A percentile compares a stretch with the other conserved stretches of the same genome.
Evolutionary conservation across 2,888 invertebrate genomes (phyloP).

Genomic region (Dasypogon diadema): DNA sequence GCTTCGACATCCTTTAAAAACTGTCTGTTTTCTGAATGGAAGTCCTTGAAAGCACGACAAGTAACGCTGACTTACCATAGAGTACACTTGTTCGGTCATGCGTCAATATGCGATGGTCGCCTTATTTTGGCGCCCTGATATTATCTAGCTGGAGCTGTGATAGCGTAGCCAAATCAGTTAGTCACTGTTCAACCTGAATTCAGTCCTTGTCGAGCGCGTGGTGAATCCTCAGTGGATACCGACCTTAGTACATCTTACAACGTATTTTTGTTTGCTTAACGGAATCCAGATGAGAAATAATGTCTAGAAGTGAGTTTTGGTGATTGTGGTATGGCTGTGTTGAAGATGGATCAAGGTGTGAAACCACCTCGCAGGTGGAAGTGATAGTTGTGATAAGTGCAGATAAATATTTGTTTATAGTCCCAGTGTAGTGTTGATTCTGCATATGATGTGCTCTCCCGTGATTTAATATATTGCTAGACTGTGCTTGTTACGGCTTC

Average conservation of each 20-base stretch:
- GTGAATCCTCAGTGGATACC: conserved; percentile 4
- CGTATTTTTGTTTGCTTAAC: conserved; percentile 24
- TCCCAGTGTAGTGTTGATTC: neutral
- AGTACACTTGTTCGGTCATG: conserved; percentile 9
- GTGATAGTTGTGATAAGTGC: conserved; percentile 39
- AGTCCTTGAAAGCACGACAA: conserved; percentile 29
- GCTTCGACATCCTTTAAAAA: neutral
- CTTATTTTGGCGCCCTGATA: conserved; percentile 10
- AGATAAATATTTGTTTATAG: conserved; percentile 35
- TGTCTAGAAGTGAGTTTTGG: conserved; percentile 10
- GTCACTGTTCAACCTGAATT: conserved; percentile 29
- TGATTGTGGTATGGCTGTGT: conserved; percentile 19
- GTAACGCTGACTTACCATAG: neutral
- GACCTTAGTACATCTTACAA: neutral
- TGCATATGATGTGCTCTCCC: conserved; percentile 7
- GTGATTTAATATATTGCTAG: conserved; percentile 1
- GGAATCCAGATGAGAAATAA: conserved; percentile 9
- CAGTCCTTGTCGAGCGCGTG: conserved; percentile 33
- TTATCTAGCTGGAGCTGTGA: conserved; percentile 11
- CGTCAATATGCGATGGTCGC: conserved; percentile 28
- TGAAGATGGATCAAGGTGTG: conserved; percentile 3
- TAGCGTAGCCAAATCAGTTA: conserved; percentile 36
- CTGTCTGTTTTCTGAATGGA: neutral
- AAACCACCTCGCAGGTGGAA: conserved; percentile 25
- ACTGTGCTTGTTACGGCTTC: conserved; percentile 7